phyloP scores from a whole-genome alignment of 2,113 vertebrate species.

The Turnix velox region DNA sequence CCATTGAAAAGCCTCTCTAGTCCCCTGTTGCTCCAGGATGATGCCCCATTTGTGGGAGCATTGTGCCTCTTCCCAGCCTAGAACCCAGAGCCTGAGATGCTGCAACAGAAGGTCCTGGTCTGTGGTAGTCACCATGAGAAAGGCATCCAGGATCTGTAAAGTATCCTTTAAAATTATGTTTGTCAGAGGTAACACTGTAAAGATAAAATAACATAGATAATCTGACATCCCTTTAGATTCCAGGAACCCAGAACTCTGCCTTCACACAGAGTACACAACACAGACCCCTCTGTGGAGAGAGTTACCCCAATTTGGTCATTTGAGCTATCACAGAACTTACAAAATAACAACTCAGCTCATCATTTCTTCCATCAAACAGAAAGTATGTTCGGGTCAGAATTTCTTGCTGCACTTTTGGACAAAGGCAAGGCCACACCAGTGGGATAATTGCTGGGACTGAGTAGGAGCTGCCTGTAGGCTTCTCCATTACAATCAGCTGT shows the following conservation, averaged over 20 bases:
- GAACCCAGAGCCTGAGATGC: neutral
- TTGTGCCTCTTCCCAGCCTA: neutral
- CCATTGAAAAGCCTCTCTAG: neutral
- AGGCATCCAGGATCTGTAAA: neutral
- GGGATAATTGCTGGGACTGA: neutral
- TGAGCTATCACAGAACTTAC: neutral
- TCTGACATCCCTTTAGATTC: neutral
- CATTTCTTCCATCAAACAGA: neutral
- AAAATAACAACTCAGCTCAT: neutral
- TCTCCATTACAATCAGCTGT: rapidly evolving
- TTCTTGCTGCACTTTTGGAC: neutral
- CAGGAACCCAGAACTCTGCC: neutral
- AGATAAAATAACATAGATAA: neutral
- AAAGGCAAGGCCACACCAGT: neutral
- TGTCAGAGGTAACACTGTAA: neutral
- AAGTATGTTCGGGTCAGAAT: neutral
- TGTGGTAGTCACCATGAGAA: rapidly evolving
- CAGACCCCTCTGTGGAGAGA: neutral
- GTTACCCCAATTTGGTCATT: neutral
- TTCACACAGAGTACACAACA: rapidly evolving
- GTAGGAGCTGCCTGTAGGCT: neutral
- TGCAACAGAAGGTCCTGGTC: neutral
- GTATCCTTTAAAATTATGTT: neutral
- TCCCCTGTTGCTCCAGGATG: neutral
- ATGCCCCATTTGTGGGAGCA: rapidly evolving